Conservation (phyloP, 2,797 vertebrate genomes). For the Sylvia borin region DNA sequence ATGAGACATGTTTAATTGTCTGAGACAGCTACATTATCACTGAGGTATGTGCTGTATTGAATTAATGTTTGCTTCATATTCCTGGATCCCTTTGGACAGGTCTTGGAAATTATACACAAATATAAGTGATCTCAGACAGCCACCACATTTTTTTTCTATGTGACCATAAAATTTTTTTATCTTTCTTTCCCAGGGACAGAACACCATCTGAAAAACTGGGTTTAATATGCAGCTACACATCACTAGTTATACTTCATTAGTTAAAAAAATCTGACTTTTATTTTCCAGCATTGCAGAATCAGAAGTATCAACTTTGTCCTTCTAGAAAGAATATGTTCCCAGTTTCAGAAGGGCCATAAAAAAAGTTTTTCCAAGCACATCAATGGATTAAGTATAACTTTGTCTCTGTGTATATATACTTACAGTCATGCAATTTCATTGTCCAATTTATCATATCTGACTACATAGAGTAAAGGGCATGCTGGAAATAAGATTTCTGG, state of each 20-base stretch:
- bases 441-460: background rate
- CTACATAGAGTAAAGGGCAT: background rate
- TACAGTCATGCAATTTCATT: background rate
- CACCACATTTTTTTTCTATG: background rate
- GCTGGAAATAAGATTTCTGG: background rate
- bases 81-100: background rate
- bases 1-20: background rate
- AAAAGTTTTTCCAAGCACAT: background rate
- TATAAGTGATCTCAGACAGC: background rate
- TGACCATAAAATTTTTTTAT: background rate
- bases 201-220: background rate
- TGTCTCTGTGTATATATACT: background rate
- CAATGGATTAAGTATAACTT: background rate
- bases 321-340: background rate
- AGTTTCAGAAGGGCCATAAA: background rate
- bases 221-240: background rate
- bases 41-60: background rate
- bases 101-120: background rate
- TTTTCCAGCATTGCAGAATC: background rate
- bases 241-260: background rate
- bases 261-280: fast-evolving
- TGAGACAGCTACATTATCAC: background rate
- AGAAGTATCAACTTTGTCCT: background rate
- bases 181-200: background rate
- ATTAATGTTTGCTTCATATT: background rate